Conservation (phyloP, 30 jellyfish, hydroid and myxozoan genomes). For the Mastigias papua region DNA sequence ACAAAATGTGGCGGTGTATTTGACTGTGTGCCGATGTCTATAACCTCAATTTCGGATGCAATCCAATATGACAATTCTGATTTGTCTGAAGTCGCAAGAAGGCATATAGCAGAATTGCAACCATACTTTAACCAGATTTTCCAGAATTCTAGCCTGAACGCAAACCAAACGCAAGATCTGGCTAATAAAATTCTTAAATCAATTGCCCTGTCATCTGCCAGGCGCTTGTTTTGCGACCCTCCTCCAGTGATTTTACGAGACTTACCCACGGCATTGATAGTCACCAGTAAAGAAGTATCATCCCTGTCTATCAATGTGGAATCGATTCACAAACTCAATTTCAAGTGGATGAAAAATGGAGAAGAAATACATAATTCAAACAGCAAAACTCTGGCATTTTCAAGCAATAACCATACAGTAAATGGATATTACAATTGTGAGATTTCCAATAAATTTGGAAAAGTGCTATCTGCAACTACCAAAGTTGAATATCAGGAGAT, state of each 20-base stretch:
- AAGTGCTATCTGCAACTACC: conserved; percentile 10
- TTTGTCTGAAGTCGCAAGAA: conserved; percentile 27
- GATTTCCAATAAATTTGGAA: conserved; percentile 71
- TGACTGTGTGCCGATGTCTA: conserved; percentile 55
- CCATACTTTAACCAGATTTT: conserved; percentile 15
- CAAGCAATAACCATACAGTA: background rate
- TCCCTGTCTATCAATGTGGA: conserved; percentile 12
- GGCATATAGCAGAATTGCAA: conserved; percentile 33
- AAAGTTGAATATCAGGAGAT: conserved; percentile 24
- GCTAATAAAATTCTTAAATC: conserved; percentile 6
- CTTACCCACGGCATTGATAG: conserved; percentile 28
- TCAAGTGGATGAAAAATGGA: conserved; percentile 64
- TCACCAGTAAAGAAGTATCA: background rate
- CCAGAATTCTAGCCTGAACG: conserved; percentile 4
- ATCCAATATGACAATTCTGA: conserved; percentile 33
- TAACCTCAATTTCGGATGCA: conserved; percentile 13
- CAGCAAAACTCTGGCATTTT: background rate
- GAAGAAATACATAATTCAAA: background rate
- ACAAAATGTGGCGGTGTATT: conserved; percentile 48
- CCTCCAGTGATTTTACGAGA: conserved; percentile 51
- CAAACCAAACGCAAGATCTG: conserved; percentile 9
- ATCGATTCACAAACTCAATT: conserved; percentile 17
- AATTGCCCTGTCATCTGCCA: conserved; percentile 7
- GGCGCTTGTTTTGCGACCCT: conserved; percentile 38
- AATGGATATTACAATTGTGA: conserved; percentile 63